phyloP scores from a whole-genome alignment of 2,797 vertebrate genomes.

The Sebastes diploproa region DNA sequence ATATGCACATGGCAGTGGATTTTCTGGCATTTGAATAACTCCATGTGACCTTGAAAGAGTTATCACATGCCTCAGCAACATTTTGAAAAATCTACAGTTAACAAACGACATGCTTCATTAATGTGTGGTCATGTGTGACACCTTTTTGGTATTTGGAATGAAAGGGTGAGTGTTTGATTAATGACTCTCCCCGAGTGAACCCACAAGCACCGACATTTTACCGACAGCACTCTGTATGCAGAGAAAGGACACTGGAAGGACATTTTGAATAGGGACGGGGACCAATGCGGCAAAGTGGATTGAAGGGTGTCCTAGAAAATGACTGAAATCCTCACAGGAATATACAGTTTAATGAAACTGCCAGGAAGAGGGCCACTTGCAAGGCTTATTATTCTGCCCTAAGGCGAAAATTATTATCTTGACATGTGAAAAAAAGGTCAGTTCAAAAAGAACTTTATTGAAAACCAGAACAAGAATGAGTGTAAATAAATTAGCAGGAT shows the following conservation, averaged over 20 bases:
- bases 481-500: not conserved
- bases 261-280: slow-evolving; percentile 63
- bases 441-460: not conserved
- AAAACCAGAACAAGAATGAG: not conserved
- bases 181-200: slow-evolving; percentile 33
- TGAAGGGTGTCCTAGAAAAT: slow-evolving; percentile 81
- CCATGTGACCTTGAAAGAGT: not conserved
- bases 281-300: slow-evolving; percentile 70
- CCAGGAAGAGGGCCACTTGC: slow-evolving; percentile 25
- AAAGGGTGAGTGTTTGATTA: slow-evolving; percentile 48
- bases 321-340: slow-evolving; percentile 72
- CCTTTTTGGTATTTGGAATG: slow-evolving; percentile 18
- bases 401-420: slow-evolving; percentile 8
- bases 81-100: slow-evolving; percentile 20
- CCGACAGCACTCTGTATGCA: slow-evolving; percentile 31
- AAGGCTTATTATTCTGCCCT: slow-evolving; percentile 28
- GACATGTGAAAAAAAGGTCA: not conserved
- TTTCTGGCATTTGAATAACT: slow-evolving; percentile 12
- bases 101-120: not conserved
- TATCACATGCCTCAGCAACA: not conserved
- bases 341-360: slow-evolving; percentile 68
- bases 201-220: slow-evolving; percentile 46
- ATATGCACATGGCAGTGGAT: not conserved
- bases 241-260: slow-evolving; percentile 75
- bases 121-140: slow-evolving; percentile 8